Evolutionary conservation across 1,140 invertebrate species (phyloP).

Genomic region (Lordiphosa mommai): DNA sequence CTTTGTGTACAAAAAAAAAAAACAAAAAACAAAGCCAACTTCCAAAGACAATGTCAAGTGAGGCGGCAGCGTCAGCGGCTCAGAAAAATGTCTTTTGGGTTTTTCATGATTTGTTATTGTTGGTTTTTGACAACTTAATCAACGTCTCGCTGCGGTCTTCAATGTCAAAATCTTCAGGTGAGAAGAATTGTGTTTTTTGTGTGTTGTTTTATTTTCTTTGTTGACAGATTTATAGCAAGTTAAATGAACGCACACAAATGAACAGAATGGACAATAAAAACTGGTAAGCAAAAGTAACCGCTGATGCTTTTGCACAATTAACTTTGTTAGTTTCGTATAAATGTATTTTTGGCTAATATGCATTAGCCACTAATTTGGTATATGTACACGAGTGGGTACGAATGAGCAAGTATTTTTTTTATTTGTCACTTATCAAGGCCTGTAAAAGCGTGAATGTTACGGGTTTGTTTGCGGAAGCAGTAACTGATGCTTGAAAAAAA

Average conservation of each 20-base stretch:
- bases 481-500: not conserved
- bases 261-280: slow-evolving; percentile 52
- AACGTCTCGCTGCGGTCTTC: slow-evolving; percentile 45
- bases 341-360: slow-evolving; percentile 7
- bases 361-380: slow-evolving; percentile 12
- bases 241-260: slow-evolving; percentile 41
- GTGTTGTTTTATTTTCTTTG: slow-evolving; percentile 9
- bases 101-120: slow-evolving; percentile 43
- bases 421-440: slow-evolving; percentile 15
- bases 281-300: slow-evolving; percentile 15
- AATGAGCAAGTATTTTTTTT: not conserved
- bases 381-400: not conserved
- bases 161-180: slow-evolving; percentile 48
- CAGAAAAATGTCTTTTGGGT: slow-evolving; percentile 29
- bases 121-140: slow-evolving; percentile 58
- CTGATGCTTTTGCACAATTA: slow-evolving; percentile 39
- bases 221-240: slow-evolving; percentile 52
- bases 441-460: slow-evolving; percentile 22
- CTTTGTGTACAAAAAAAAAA: slow-evolving; percentile 29
- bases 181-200: slow-evolving; percentile 41
- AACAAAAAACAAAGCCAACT: slow-evolving; percentile 21
- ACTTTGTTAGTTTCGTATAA: slow-evolving; percentile 29
- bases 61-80: not conserved
- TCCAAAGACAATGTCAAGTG: slow-evolving; percentile 42
- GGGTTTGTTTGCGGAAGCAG: slow-evolving; percentile 13